Percentiles rank a stretch among this genome's conserved stretches.
phyloP scores from a whole-genome alignment of 2,888 invertebrate species.

The Scotopteryx bipunctaria region DNA sequence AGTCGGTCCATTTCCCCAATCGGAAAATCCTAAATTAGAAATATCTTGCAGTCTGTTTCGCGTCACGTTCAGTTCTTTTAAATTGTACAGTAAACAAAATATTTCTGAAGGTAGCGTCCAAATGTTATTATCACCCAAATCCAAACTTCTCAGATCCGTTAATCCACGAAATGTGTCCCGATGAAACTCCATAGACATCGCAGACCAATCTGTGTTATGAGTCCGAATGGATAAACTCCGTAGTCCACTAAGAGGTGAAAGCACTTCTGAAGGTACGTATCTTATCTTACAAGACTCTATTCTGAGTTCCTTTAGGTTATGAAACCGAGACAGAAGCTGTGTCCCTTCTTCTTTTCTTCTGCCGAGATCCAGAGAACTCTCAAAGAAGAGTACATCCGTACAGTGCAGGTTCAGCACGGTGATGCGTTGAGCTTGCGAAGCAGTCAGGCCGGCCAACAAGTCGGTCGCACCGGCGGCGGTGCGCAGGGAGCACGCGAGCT shows the following conservation, averaged over 20 bases:
- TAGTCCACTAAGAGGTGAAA: constrained; percentile 86
- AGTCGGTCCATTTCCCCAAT: constrained; percentile 87
- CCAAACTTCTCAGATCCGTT: constrained; percentile 85
- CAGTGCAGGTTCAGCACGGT: constrained; percentile 87
- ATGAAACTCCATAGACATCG: constrained; percentile 89
- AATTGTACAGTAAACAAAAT: constrained; percentile 88
- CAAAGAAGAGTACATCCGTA: constrained; percentile 88
- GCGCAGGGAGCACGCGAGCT: constrained; percentile 86
- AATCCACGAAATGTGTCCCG: constrained; percentile 88
- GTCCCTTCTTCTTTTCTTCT: constrained; percentile 78
- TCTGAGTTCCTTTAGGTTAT: constrained; percentile 86
- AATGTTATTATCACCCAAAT: constrained; percentile 90
- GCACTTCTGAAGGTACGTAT: constrained; percentile 87
- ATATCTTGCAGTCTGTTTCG: constrained; percentile 91
- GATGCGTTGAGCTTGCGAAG: constrained; percentile 87
- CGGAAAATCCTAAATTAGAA: constrained; percentile 88
- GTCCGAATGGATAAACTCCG: constrained; percentile 87
- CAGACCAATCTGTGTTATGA: constrained; percentile 91
- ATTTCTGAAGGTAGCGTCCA: constrained; percentile 89
- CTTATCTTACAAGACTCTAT: constrained; percentile 91
- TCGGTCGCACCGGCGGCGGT: constrained; percentile 86
- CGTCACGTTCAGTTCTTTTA: constrained; percentile 88
- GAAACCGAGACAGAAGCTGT: constrained; percentile 84
- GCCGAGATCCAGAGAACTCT: constrained; percentile 86
- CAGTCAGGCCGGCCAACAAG: constrained; percentile 84